phyloP scores from a whole-genome alignment of 1,140 invertebrate genomes.

The Anoplophora glabripennis region DNA sequence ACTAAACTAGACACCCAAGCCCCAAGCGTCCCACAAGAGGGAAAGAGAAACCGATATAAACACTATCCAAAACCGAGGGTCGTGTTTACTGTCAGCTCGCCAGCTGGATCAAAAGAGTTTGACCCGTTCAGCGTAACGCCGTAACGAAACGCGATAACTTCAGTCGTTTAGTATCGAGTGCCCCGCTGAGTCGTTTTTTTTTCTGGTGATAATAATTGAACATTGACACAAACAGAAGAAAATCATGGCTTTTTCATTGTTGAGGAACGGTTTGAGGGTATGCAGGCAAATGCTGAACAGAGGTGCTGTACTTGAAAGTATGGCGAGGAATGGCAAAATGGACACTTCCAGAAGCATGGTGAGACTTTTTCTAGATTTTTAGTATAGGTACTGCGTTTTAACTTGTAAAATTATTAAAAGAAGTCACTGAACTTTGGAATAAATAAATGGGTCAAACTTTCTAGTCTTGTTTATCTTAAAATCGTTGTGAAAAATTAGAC shows the following conservation, averaged over 20 bases:
- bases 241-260: constrained; percentile 28
- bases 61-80: too few species aligned
- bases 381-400: background rate
- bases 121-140: background rate
- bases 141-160: too few species aligned
- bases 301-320: constrained; percentile 12
- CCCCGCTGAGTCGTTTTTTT: too few species aligned
- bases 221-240: too few species aligned
- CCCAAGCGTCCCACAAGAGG: too few species aligned
- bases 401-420: background rate
- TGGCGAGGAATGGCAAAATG: constrained; percentile 10
- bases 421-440: background rate
- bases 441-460: too few species aligned
- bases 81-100: too few species aligned
- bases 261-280: constrained; percentile 23
- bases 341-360: constrained; percentile 17
- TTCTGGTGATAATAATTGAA: too few species aligned
- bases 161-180: too few species aligned
- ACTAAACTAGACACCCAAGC: too few species aligned
- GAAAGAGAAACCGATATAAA: too few species aligned
- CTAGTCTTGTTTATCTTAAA: background rate
- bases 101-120: background rate
- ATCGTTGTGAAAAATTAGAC: background rate
- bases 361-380: background rate
- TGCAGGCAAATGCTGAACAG: constrained; percentile 18